Base-by-base conservation (phyloP, 2,113 vertebrate genomes). In the Agelaius phoeniceus region DNA sequence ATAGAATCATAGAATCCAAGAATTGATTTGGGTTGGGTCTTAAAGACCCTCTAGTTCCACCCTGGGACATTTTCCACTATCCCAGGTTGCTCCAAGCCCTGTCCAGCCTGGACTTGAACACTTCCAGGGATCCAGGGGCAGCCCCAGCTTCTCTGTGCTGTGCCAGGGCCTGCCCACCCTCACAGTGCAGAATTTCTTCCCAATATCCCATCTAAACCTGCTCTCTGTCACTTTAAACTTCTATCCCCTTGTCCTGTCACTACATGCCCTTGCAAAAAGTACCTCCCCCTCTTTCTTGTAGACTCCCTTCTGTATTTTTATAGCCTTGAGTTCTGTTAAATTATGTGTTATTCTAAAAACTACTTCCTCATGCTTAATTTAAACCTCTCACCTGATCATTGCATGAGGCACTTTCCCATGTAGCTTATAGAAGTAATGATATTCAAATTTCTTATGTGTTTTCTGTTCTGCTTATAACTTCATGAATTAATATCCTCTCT, bases 71-170 rank as follows among this genome's bases (percentile, higher is more conserved):
- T 6, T 89, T 27, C 30, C 41, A 22, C 48, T 35, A 1, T 10
- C 0, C 41, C 48, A 76, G 26, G 10, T 0, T 48, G 30, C 26
- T 76, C 71, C 17, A 15, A 62, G n/a, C 8, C 30, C 24, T 0
- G 0, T 41, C n/a, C 62, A 48, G 0, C n/a, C 48, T 35, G 48
- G 26, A 41, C 35, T 35, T 62, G 57, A 15, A 14, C 35, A 51
- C 31, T 84, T 28, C 41, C 49, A 84, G 43, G 19, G 27, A 63
- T 49, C 15, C 51, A 66, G 72, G 13, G 31, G 22, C 49, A 90
- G 2, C 48, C 71, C 5, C 55, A 83, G 30, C 79, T 48, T 7
- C 48, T 69, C 26, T 76, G 71, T 17, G n/a, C 48, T 55, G 35
- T 62, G n/a, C 62, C 48, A 68, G n/a, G 46, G 16, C 41, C 17